Evolutionary conservation across 2,113 vertebrate genomes (phyloP), one percentile per base, ranked within the genome.

Genomic region (Atlantisia rogersi): DNA sequence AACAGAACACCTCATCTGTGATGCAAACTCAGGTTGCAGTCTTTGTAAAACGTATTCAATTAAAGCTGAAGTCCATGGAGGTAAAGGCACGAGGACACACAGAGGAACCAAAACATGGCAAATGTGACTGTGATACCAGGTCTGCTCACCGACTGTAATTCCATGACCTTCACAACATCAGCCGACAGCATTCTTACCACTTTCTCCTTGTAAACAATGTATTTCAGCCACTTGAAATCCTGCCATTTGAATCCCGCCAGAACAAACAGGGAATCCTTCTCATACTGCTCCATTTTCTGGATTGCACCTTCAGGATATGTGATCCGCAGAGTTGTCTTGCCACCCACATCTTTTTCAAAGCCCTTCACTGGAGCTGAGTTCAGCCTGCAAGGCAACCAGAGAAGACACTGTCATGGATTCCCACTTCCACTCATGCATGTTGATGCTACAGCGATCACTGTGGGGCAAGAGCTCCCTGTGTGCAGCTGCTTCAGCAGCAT

Each of bases 291-390:
- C 1, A 98, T 98, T 60, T 98, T 99, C 98, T 99, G 99, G 97
- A 99, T 99, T 60, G 99, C 99, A 56, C 99, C 99, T 97, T 99
- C 99, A 2, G 99, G 99, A 96, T 99, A 99, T 6, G 99, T 99
- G 96, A 99, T 99, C 95, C 99, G 98, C 80, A 99, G 90, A 20
- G 99, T 99, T 71, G 99, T 99, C 98, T 99, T 99, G 96, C 98
- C 98, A 92, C 99, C 99, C 65, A 99, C 99, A 11, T 99, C 99
- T 95, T 98, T 99, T 95, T 98, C 97, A 81, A 98, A 99, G 80
- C 99, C 99, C 40, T 95, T 98, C 71, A 99, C 98, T 2, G 99
- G 99, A 28, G 99, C 99, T 9, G 98, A 99, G 92, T 99, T 99
- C 93, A 99, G 97, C 97, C 99, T 99, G 97, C 46, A 91, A 95